Conservation (phyloP, 2,113 vertebrate species). For the Lampris megalopsis region DNA sequence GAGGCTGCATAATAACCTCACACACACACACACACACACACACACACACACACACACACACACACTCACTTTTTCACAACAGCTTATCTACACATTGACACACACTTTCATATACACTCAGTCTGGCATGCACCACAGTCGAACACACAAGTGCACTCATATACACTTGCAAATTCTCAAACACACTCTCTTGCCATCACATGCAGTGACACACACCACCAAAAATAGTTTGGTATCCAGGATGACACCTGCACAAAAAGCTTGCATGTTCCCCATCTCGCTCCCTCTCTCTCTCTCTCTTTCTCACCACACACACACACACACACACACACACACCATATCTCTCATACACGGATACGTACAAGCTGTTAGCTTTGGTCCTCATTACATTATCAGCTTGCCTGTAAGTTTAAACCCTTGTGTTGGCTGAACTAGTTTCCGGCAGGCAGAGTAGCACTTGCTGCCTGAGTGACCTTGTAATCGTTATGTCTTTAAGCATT, state of each 20-base stretch:
- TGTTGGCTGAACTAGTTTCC: neutral
- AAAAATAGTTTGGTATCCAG: too few relatives aligned
- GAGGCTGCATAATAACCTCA: conserved; percentile 61
- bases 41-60: neutral
- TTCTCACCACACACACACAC: too few relatives aligned
- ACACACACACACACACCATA: too few relatives aligned
- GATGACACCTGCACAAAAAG: too few relatives aligned
- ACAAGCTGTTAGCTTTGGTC: too few relatives aligned
- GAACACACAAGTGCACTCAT: too few relatives aligned
- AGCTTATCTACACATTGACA: neutral
- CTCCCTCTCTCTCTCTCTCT: too few relatives aligned
- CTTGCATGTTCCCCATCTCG: too few relatives aligned
- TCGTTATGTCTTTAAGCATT: neutral
- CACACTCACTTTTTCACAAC: neutral
- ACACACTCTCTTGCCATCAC: too few relatives aligned
- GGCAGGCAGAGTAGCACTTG: neutral
- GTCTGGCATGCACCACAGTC: neutral
- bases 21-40: conserved; percentile 22
- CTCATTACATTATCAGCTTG: neutral
- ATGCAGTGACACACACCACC: too few relatives aligned
- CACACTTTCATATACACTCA: conserved; percentile 1
- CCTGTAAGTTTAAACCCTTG: neutral
- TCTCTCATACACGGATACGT: neutral
- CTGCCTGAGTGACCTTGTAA: neutral
- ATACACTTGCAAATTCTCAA: too few relatives aligned